Evolutionary conservation across 2,797 vertebrate genomes (phyloP).

Genomic region (Myotis daubentonii): DNA sequence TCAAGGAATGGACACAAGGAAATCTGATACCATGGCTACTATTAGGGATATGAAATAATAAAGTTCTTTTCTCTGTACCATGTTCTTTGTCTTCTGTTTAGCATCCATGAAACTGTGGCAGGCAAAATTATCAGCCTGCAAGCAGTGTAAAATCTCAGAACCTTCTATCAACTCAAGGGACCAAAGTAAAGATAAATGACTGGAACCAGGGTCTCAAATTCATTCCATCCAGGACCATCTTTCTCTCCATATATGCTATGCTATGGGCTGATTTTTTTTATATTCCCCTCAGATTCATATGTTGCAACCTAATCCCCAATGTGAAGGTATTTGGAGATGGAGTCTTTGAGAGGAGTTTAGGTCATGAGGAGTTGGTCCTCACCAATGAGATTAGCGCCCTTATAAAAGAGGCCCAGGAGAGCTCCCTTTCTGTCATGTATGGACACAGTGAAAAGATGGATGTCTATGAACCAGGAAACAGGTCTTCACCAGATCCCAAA

Average conservation of each 20-base stretch:
- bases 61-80: slow-evolving; percentile 9
- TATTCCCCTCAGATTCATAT: neutral
- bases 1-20: neutral
- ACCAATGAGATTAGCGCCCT: neutral
- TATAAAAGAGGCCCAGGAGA: neutral
- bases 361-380: neutral
- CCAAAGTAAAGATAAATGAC: neutral
- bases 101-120: neutral
- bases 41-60: neutral
- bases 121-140: neutral
- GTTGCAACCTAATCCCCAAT: neutral
- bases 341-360: neutral
- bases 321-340: neutral
- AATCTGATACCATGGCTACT: neutral
- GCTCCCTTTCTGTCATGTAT: neutral
- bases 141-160: neutral
- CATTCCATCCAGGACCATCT: neutral
- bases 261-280: neutral
- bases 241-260: neutral
- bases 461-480: neutral
- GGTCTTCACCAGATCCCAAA: neutral
- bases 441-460: neutral
- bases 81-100: neutral
- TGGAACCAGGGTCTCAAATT: neutral
- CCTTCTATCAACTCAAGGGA: neutral